Evolutionary conservation across 2,113 vertebrate species (phyloP).

Genomic region (Hymenochirus boettgeri): DNA sequence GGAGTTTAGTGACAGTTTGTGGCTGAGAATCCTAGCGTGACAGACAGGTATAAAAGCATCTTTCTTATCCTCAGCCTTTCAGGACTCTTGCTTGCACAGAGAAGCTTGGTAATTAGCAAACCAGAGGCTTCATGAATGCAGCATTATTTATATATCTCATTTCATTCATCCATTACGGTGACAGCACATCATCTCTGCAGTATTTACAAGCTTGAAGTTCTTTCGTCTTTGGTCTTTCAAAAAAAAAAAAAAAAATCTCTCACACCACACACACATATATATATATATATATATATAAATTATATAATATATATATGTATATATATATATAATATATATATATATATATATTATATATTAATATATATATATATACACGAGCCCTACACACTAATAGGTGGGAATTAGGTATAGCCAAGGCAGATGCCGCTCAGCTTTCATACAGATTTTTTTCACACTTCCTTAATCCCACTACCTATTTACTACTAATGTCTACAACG

Average conservation of each 20-base stretch:
- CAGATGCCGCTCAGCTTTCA: slow-evolving; percentile 28
- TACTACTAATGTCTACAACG: slow-evolving; percentile 2
- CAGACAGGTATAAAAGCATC: slow-evolving; percentile 41
- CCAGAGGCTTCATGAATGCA: slow-evolving; percentile 40
- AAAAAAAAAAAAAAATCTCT: too few relatives aligned
- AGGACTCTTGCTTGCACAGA: slow-evolving; percentile 39
- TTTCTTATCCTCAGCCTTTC: slow-evolving; percentile 32
- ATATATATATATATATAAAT: too few relatives aligned
- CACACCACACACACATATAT: too few relatives aligned
- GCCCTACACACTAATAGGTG: slow-evolving; percentile 38
- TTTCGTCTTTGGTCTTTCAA: slow-evolving; percentile 31
- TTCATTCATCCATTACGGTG: slow-evolving; percentile 38
- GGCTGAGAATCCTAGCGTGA: slow-evolving; percentile 37
- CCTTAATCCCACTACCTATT: slow-evolving; percentile 14
- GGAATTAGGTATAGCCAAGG: slow-evolving; percentile 39
- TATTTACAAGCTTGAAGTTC: slow-evolving; percentile 38
- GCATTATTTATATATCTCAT: slow-evolving; percentile 41
- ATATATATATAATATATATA: too few relatives aligned
- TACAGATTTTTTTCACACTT: slow-evolving; percentile 31
- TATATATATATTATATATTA: too few relatives aligned
- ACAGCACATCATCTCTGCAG: slow-evolving; percentile 35
- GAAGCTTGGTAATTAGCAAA: slow-evolving; percentile 43
- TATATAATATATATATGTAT: not conserved
- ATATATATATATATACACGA: slow-evolving; percentile 36
- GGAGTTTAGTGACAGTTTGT: slow-evolving; percentile 42